Conservation (phyloP, 1,140 invertebrate genomes). For the Trichomalopsis sarcophagae region DNA sequence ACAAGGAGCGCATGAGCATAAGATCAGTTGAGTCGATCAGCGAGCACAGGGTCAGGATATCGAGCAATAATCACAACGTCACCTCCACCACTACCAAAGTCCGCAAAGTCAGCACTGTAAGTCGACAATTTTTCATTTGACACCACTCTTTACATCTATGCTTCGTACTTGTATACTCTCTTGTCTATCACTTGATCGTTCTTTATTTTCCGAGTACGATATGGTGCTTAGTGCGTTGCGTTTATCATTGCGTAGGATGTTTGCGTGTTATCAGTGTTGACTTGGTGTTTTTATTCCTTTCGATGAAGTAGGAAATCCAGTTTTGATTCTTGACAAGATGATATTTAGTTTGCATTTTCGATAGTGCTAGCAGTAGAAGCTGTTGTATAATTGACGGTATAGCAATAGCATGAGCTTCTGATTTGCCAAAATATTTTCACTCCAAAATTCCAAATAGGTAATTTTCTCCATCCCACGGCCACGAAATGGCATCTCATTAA, state of each 20-base stretch:
- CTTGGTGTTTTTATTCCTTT: background rate
- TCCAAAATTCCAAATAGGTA: too few relatives aligned
- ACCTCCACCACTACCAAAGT: conserved; percentile 80
- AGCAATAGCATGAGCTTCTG: too few relatives aligned
- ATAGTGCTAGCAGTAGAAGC: too few relatives aligned
- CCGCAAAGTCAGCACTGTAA: conserved; percentile 93
- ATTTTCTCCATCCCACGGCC: too few relatives aligned
- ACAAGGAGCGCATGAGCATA: conserved; percentile 93
- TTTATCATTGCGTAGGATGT: background rate
- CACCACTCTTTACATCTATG: background rate
- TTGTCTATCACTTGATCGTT: background rate
- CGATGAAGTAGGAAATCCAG: background rate
- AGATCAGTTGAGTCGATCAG: conserved; percentile 91
- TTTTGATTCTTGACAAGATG: background rate
- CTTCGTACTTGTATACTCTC: background rate
- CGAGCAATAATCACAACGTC: conserved; percentile 70
- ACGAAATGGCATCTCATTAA: too few relatives aligned
- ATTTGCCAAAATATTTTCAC: too few relatives aligned
- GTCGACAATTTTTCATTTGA: conserved; percentile 67
- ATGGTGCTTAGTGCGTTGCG: background rate
- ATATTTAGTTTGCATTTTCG: too few relatives aligned
- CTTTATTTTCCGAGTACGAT: background rate
- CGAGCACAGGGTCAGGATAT: conserved; percentile 82
- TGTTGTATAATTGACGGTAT: too few relatives aligned
- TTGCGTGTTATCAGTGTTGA: too few relatives aligned